Base-by-base conservation (phyloP, 1,140 invertebrate species). In the Drosophila pachea region DNA sequence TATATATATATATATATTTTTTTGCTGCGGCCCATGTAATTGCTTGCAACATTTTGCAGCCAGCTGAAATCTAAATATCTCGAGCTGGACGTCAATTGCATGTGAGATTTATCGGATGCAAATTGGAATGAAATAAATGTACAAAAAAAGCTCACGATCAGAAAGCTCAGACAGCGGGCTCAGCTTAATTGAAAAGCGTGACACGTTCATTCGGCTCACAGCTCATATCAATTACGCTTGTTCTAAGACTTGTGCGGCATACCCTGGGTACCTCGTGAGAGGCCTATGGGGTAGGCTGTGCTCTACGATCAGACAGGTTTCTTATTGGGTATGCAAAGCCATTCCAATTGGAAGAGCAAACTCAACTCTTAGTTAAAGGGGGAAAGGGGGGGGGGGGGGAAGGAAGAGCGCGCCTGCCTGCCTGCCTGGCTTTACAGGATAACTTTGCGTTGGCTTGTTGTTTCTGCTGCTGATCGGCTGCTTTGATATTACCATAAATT, bases 151-250 rank as follows among this genome's bases (percentile, higher is more conserved):
- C 65, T 62, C 36, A 11, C 16, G 40, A 29, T 45, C 6, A 35
- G 3, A 22, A 58, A 54, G 35, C 47, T 50, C 35, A 32, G n/a
- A 32, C n/a, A 36, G 35, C 22, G 22, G 3, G 22, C 65, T 5
- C 45, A 8, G 40, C 65, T 58, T 55, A 54, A 70, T 86, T 78
- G 71, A 66, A 77, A 86, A 58, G 53, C 76, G 52, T 68, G 73
- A 48, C 76, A 86, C 81, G 81, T 86, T 60, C 53, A 65, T 33
- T 55, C 40, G 54, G 31, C 35, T 7, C 29, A 32, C 50, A 14
- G 62, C n/a, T 53, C 48, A 35, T 22, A 45, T 53, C 60, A 71
- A 63, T 74, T 52, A 67, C 49, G 64, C 8, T 53, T 63, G 43
- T 40, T 65, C 38, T 58, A 7, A 64, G 43, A 49, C 31, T 12